These are phyloP conservation scores for Leptestheria dahalacensis DNA, from an alignment of 1,140 invertebrate species.

Conservation along the genomic window DNA sequence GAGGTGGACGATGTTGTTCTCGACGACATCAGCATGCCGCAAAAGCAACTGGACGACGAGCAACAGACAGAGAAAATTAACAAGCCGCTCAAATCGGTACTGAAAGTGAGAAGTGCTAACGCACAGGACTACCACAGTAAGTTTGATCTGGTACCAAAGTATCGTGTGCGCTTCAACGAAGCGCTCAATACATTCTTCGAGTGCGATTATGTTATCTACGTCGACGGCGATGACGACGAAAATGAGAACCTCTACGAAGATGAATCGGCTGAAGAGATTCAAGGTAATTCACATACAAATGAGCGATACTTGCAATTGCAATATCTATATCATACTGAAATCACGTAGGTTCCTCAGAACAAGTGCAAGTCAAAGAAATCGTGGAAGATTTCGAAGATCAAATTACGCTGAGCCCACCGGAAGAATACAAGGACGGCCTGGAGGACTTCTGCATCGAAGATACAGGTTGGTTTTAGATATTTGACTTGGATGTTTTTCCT, in stretches of 20 bases:
- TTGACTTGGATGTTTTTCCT: too few species aligned
- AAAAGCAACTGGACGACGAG: not conserved
- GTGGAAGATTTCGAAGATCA: not conserved
- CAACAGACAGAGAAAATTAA: not conserved
- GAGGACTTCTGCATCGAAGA: not conserved
- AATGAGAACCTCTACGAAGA: slow-evolving; percentile 29
- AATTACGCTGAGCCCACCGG: slow-evolving; percentile 50
- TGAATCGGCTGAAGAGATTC: not conserved
- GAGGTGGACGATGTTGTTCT: not conserved
- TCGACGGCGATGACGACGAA: slow-evolving; percentile 51
- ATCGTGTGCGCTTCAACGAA: slow-evolving; percentile 70
- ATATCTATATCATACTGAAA: not conserved
- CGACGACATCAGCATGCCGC: not conserved
- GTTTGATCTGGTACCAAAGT: slow-evolving; percentile 31
- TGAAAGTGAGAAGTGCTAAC: not conserved
- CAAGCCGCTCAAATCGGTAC: slow-evolving; percentile 13
- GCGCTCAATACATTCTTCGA: slow-evolving; percentile 73
- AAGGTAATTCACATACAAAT: too few species aligned
- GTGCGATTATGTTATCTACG: slow-evolving; percentile 70
- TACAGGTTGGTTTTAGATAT: not conserved
- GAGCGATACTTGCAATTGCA: too few species aligned
- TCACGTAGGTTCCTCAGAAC: not conserved
- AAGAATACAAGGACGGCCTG: slow-evolving; percentile 49
- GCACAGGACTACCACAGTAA: slow-evolving; percentile 28
- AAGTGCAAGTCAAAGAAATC: not conserved